Evolutionary conservation across 2,797 vertebrate species (phyloP).

Genomic region (Botia kubotai): DNA sequence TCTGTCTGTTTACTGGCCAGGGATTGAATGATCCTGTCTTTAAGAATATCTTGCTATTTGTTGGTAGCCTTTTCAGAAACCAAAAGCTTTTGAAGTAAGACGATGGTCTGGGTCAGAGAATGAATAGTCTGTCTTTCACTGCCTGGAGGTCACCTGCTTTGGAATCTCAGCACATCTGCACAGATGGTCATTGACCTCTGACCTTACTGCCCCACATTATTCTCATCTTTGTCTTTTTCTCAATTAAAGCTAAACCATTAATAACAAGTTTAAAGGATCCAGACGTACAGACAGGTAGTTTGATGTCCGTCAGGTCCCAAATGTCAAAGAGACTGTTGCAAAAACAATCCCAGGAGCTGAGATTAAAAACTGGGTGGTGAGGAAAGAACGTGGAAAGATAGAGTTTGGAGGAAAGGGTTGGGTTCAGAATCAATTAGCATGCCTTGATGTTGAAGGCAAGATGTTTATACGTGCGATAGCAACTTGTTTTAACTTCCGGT

Average conservation of each 20-base stretch:
- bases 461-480: slow-evolving; percentile 64
- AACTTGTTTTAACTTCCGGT: slow-evolving; percentile 53
- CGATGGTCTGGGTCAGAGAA: not conserved
- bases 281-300: slow-evolving; percentile 39
- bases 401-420: slow-evolving; percentile 12
- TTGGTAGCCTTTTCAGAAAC: slow-evolving; percentile 1
- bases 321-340: slow-evolving; percentile 64
- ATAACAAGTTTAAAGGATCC: slow-evolving; percentile 24
- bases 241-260: slow-evolving; percentile 16
- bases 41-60: slow-evolving; percentile 7
- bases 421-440: slow-evolving; percentile 66
- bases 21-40: not conserved
- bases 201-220: slow-evolving; percentile 24
- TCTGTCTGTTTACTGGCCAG: not conserved
- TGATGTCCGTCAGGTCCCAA: slow-evolving; percentile 49
- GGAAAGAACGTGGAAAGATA: slow-evolving; percentile 40
- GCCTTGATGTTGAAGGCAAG: slow-evolving; percentile 69
- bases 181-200: slow-evolving; percentile 40
- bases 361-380: slow-evolving; percentile 47
- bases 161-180: slow-evolving; percentile 26
- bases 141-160: not conserved
- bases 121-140: slow-evolving; percentile 11
- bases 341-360: slow-evolving; percentile 46
- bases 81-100: not conserved
- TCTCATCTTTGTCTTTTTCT: slow-evolving; percentile 25